Percentiles rank a stretch among this genome's conserved stretches.
phyloP scores from a whole-genome alignment of 64 coral and sea anemone genomes.

The Montipora efflorescens region DNA sequence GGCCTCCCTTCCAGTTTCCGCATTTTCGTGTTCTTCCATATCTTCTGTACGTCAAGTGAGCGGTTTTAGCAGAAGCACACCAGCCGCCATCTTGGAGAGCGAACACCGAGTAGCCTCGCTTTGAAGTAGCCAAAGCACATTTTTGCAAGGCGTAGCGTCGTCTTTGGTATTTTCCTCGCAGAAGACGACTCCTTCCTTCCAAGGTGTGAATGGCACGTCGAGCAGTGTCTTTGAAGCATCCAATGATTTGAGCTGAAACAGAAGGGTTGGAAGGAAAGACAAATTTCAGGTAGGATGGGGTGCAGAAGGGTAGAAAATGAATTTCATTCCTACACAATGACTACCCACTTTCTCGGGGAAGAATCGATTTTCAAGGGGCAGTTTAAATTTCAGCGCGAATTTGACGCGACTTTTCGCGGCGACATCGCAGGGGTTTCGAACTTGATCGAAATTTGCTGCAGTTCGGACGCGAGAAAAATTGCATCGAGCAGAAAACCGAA shows the following conservation, averaged over 20 bases:
- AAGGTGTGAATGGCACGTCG: conserved; percentile 20
- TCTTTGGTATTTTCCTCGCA: conserved; percentile 36
- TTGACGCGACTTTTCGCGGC: no score
- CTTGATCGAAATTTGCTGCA: no score
- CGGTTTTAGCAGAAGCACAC: conserved; percentile 31
- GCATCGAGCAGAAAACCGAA: no score
- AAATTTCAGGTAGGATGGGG: no score
- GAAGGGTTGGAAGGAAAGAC: not conserved
- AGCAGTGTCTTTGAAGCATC: conserved; percentile 39
- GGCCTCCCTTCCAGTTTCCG: conserved; percentile 33
- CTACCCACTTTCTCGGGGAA: no score
- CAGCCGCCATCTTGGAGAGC: conserved; percentile 34
- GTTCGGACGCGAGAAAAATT: no score
- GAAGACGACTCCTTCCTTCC: conserved; percentile 25
- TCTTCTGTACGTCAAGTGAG: conserved; percentile 13
- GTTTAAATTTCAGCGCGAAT: no score
- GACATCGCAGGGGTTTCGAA: no score
- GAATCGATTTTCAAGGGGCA: no score
- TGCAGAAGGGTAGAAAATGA: no score
- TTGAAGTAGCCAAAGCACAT: conserved; percentile 15
- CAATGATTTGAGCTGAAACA: conserved; percentile 10
- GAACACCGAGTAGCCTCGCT: conserved; percentile 23
- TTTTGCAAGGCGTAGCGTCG: conserved; percentile 36
- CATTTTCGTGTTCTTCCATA: conserved; percentile 28
- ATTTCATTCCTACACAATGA: no score